Evolutionary conservation across 2,113 vertebrate species (phyloP).

Genomic region (Strigops habroptila): DNA sequence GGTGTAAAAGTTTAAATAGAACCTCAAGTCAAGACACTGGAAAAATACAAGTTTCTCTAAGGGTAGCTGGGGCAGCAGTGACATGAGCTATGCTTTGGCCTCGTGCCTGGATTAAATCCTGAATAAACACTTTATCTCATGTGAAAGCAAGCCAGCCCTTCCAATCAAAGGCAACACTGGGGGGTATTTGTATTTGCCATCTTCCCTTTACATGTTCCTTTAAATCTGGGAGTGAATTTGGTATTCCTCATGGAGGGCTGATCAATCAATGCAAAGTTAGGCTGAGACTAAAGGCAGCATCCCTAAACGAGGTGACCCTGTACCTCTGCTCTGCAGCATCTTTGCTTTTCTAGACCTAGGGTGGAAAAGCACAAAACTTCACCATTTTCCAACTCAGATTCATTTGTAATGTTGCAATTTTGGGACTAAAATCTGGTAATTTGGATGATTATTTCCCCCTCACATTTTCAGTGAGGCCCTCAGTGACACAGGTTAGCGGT

Average conservation of each 20-base stretch:
- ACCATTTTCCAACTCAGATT: too few species aligned
- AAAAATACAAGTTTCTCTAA: conserved; percentile 27
- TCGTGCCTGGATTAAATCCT: background rate
- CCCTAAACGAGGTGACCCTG: background rate
- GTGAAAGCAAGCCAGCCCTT: background rate
- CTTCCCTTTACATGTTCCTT: background rate
- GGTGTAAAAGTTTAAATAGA: conserved; percentile 32
- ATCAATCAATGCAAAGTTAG: background rate
- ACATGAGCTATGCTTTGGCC: conserved; percentile 27
- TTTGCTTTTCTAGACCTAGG: background rate
- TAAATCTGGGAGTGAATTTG: background rate
- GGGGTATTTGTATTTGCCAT: background rate
- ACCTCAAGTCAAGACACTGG: background rate
- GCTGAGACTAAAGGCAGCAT: background rate
- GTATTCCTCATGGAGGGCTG: background rate
- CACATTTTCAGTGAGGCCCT: background rate
- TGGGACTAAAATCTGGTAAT: background rate
- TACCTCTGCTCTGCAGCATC: background rate
- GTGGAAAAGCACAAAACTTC: background rate
- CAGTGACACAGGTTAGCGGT: background rate
- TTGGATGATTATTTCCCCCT: rapidly evolving
- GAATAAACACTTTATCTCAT: conserved; percentile 42
- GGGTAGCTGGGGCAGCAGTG: background rate
- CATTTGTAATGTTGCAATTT: background rate
- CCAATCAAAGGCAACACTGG: background rate